Evolutionary conservation across 2,888 invertebrate genomes (phyloP), one percentile per base, ranked within the genome.

Genomic region (Coenonympha glycerion): DNA sequence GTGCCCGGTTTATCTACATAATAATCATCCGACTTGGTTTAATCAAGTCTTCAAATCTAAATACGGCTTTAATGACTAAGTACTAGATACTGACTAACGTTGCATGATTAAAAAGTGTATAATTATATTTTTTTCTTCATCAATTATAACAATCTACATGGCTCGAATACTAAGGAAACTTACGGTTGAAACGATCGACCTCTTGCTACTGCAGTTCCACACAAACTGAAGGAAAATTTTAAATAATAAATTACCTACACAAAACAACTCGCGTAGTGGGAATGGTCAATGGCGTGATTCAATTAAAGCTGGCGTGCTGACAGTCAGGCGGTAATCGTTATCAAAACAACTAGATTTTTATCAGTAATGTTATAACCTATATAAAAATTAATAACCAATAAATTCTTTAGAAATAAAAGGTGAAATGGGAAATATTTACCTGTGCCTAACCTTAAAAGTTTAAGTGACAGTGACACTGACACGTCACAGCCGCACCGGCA

Each of bases 301-400:
- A 41, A 41, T n/a, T 18, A 41, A 41, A 11, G 11, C 19, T 19
- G 19, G 11, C 28, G 28, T 41, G 41, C 6, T 41, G 18, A 41
- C 11, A 16, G 40, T 40, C 40, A 26, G n/a, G n/a, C 39, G 9
- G 40, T 15, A 40, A 40, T 47, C 13, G 47, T 21, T 21, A 15
- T 26, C 8, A 30, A 15, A 19, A 5, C 5, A n/a, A 3, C 22
- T 22, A 4, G n/a, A 34, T 1, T n/a, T 1, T 36, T 19, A 21
- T 36, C 19, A 19, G n/a, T 34, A 31, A 3, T 19, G 16, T n/a
- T n/a, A n/a, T n/a, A n/a, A n/a, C n/a, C n/a, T n/a, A n/a, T n/a
- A n/a, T n/a, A n/a, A n/a, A n/a, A n/a, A n/a, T n/a, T n/a, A n/a
- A n/a, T n/a, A n/a, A n/a, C n/a, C n/a, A n/a, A n/a, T n/a, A n/a